Evolutionary conservation across 2,888 invertebrate species (phyloP), one percentile per base, ranked within the genome.

Genomic region (Iselma pallidipennis): DNA sequence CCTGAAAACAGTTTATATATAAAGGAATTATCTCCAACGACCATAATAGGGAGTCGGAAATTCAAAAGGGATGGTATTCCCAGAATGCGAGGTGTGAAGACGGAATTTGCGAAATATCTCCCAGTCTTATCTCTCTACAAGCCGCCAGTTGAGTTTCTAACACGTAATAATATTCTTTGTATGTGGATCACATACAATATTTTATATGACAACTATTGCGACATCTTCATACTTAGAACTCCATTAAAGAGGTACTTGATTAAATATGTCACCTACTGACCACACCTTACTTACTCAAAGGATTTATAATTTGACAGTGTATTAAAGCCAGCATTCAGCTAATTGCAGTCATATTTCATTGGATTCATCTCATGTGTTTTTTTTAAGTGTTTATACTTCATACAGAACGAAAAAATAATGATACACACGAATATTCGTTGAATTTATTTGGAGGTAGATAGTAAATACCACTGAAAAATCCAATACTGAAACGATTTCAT

Each of bases 81-180:
- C 48, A 59, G 63, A 66, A 66, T 66, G 61, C 53, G 59, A 66
- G 66, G 68, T 66, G 66, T 53, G 62, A 61, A 66, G 61, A 66
- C 58, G 68, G 68, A 68, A 65, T 66, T 66, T 65, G 60, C 51
- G 64, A 66, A 65, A 68, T 68, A 66, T 68, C 66, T 66, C 57
- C 26, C 59, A 52, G 57, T 56, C 60, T 62, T 66, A 68, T 66
- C 64, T 65, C 64, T 65, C 50, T 57, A 50, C 60, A 64, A 55
- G 37, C 50, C 49, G 49, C 57, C 60, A 64, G 64, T 37, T 50
- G 49, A 60, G 60, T 59, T 57, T 48, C 57, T 16, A 19, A 51
- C 55, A 12, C 4, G 53, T 57, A 45, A 57, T 57, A 54, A 31
- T 55, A 54, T 62, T 58, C 62, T 57, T 54, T 57, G 48, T 54